Base-by-base conservation (phyloP, 2,113 vertebrate species). In the Dolichallabes microphthalmus region DNA sequence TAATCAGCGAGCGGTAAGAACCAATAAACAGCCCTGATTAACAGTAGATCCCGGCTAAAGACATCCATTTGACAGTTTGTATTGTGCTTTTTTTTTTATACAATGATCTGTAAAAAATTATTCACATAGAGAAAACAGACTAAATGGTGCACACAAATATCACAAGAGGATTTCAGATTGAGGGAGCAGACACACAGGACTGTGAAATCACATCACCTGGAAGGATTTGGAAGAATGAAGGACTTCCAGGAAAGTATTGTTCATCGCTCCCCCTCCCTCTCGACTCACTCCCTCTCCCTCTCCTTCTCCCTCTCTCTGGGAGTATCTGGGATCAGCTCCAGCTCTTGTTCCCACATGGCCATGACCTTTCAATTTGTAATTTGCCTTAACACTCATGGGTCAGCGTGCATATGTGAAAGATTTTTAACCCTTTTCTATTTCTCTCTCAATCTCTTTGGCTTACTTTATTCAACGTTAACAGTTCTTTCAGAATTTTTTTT, bases 211-310 rank as follows among this genome's bases (percentile, higher is more conserved):
- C 27, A 55, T 55, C 52, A 60, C 66, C 75, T 68, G 75, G 79
- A 78, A 85, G 11, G 50, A 68, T 63, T 68, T 63, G 45, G 58
- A 32, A 39, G 50, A 53, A 74, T 84, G 50, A 57, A 63, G 35
- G 30, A 57, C 52, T 79, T 85, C 74, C 60, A 57, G 74, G 74
- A 85, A 78, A 78, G 74, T 57, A 85, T 66, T 64, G 45, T 77
- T 68, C 61, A 45, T 84, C 9, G 15, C 55, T 9, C 81, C 35
- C 53, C 60, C 53, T 55, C 53, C 60, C 63, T 11, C 32, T 68
- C 39, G 25, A 45, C 50, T 30, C 39, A 39, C 14, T 57, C 66
- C 32, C 53, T 27, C 52, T 53, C 58, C 69, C 13, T 15, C 52
- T 60, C 66, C n/a, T 1, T 69, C 53, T 27, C 84, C 52, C 53